Percentiles rank a stretch among this genome's conserved stretches.
These are phyloP conservation scores for Pachypsylla venusta DNA, from an alignment of 1,140 invertebrate genomes.

Conservation along the genomic window DNA sequence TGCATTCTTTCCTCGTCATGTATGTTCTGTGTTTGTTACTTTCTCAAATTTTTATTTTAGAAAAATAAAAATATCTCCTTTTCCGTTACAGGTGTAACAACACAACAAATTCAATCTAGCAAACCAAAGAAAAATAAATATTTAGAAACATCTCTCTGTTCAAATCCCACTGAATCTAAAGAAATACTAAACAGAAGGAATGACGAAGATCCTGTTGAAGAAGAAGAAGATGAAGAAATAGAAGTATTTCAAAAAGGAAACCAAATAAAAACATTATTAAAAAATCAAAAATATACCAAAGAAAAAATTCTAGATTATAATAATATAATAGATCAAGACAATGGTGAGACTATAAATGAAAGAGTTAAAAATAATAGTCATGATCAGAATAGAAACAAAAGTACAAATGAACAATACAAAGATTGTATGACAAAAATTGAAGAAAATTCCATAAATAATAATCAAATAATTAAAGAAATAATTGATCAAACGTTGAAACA, in stretches of 20 bases:
- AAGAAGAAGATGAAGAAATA: not conserved
- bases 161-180: not conserved
- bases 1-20: no score
- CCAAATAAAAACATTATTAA: not conserved
- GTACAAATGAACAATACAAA: not conserved
- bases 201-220: not conserved
- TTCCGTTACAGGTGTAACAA: no score
- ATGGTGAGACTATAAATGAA: not conserved
- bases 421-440: no score
- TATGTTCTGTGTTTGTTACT: no score
- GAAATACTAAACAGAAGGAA: not conserved
- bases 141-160: not conserved
- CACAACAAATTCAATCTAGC: no score
- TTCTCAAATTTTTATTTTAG: no score
- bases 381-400: not conserved
- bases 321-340: no score
- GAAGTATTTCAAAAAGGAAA: conserved; percentile 3
- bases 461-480: no score
- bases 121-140: no score
- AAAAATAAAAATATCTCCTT: no score
- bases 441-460: no score
- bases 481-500: not conserved
- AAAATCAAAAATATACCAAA: conserved; percentile 5
- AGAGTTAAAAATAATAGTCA: not conserved
- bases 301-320: no score